Base-by-base conservation (phyloP, 2,888 invertebrate species). In the Apodemia mormo region DNA sequence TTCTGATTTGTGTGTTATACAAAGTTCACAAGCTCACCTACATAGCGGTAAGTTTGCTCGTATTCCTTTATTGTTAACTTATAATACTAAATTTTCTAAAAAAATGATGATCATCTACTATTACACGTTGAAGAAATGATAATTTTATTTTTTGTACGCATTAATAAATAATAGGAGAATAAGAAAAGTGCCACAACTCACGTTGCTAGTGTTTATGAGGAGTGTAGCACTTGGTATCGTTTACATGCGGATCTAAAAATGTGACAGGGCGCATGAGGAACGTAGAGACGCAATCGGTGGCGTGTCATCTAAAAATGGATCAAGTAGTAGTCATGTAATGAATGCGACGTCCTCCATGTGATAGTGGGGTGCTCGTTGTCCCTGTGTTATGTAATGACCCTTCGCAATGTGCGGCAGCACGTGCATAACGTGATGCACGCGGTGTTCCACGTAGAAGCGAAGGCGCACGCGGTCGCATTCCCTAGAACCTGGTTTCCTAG, bases 291-390 rank as follows among this genome's bases (percentile, higher is more conserved):
- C 82, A 86, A 83, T 88, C 81, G 82, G 84, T 83, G 84, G 87
- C 89, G 90, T 87, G 89, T 87, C 86, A 88, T 87, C 92, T 93
- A 93, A 88, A 87, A 88, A 91, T 91, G 92, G 92, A 92, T 88
- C 86, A 84, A 84, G 87, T 88, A 85, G 81, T 83, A 82, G 84
- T 85, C 75, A 75, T 73, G 73, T 78, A 80, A 83, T 80, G 80
- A 79, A 80, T 79, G 80, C 83, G 80, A 82, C 82, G 83, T 85
- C 82, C 79, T 82, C 81, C 76, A 79, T 78, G 80, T 82, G 77
- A 80, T 80, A 78, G 80, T 80, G 79, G 65, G 76, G 75, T 72
- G 79, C 77, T 78, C 73, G 71, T 72, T 70, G 80, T 84, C 83
- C 87, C 85, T 87, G 79, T 75, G 77, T 92, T 92, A 92, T 88